Evolutionary conservation across 2,797 vertebrate genomes (phyloP).

Genomic region (Calcarius lapponicus): DNA sequence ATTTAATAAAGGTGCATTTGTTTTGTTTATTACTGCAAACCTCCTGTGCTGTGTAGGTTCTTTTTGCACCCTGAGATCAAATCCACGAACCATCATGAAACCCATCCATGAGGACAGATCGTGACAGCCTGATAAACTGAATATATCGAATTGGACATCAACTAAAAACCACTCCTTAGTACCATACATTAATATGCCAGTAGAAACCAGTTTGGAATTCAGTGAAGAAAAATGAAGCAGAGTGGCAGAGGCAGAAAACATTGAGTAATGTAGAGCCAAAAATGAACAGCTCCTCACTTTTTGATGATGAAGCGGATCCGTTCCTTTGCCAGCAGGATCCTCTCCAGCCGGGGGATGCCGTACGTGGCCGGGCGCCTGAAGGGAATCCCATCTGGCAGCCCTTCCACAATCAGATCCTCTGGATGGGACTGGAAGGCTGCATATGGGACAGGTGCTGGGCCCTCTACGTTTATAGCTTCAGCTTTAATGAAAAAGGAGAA

Average conservation of each 20-base stretch:
- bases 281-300: slow-evolving; percentile 66
- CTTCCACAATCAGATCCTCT: slow-evolving; percentile 78
- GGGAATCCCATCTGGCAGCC: slow-evolving; percentile 81
- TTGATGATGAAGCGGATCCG: slow-evolving; percentile 80
- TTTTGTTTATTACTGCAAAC: no score
- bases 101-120: no score
- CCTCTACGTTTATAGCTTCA: slow-evolving; percentile 77
- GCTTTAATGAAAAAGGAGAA: slow-evolving; percentile 67
- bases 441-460: slow-evolving; percentile 77
- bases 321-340: slow-evolving; percentile 78
- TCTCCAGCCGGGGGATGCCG: slow-evolving; percentile 82
- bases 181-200: neutral
- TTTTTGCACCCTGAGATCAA: no score
- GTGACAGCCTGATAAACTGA: neutral
- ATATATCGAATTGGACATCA: neutral
- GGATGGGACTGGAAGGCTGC: slow-evolving; percentile 76
- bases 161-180: neutral
- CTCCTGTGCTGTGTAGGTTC: no score
- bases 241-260: neutral
- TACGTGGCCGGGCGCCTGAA: slow-evolving; percentile 78
- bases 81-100: no score
- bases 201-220: neutral
- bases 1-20: no score
- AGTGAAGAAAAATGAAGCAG: neutral
- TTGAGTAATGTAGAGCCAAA: neutral